phyloP scores from a whole-genome alignment of 2,888 invertebrate species.

The Molorchus minor region DNA sequence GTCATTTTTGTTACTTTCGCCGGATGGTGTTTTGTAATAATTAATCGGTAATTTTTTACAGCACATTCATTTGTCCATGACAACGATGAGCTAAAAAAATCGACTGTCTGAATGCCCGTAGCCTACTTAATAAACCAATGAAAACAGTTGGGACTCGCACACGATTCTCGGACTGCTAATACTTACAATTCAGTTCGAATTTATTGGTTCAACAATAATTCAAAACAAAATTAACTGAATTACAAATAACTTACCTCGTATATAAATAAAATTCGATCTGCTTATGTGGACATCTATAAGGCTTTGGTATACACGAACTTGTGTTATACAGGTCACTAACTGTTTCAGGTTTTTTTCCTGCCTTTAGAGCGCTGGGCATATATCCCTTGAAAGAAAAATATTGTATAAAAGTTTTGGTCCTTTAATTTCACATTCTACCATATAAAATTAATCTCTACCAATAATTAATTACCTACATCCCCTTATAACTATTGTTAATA shows the following conservation, averaged over 20 bases:
- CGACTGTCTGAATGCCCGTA: too few relatives aligned
- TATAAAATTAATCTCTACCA: too few relatives aligned
- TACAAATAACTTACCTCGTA: conserved; percentile 69
- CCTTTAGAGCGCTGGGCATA: conserved; percentile 61
- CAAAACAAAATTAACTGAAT: too few relatives aligned
- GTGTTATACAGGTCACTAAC: conserved; percentile 78
- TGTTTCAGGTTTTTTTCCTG: conserved; percentile 65
- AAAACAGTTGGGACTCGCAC: too few relatives aligned
- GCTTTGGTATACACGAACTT: conserved; percentile 81
- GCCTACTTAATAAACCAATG: too few relatives aligned
- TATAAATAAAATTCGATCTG: conserved; percentile 85
- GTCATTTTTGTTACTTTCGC: conserved; percentile 40
- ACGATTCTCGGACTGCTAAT: too few relatives aligned
- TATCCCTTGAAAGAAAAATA: conserved; percentile 58
- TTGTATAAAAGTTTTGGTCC: too few relatives aligned
- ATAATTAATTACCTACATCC: too few relatives aligned
- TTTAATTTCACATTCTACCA: too few relatives aligned
- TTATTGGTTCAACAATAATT: too few relatives aligned
- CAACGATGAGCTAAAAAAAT: background rate
- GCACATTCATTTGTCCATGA: background rate
- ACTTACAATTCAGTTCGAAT: too few relatives aligned
- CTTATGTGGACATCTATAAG: conserved; percentile 83
- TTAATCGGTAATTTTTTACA: background rate
- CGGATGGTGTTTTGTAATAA: conserved; percentile 24
- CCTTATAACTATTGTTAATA: too few relatives aligned